Percentiles rank a stretch among this genome's conserved stretches.
These are phyloP conservation scores for Ashinkailepas kermadecensis DNA, from an alignment of 2,888 invertebrate species.

Conservation along the genomic window DNA sequence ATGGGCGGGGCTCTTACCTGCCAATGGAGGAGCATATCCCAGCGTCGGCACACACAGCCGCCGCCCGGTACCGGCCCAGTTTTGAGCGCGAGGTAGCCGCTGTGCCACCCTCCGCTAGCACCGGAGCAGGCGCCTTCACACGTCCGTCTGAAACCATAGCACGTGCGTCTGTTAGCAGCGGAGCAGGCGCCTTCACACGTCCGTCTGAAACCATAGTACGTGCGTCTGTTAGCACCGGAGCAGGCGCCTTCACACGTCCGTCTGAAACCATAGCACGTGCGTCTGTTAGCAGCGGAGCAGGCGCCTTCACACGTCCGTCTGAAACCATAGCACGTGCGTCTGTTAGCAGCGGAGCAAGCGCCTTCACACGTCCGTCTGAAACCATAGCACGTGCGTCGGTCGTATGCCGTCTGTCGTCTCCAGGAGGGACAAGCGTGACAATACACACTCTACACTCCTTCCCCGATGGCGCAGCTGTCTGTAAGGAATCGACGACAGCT, in stretches of 20 bases:
- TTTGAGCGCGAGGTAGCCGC: neutral
- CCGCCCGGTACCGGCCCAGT: slow-evolving; percentile 1
- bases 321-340: neutral
- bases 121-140: neutral
- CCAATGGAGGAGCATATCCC: slow-evolving; percentile 9
- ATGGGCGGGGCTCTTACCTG: neutral
- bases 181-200: too few relatives aligned
- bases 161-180: too few relatives aligned
- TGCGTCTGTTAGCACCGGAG: neutral
- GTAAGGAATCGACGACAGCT: too few relatives aligned
- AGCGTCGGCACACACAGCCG: neutral
- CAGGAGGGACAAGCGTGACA: too few relatives aligned
- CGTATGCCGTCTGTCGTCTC: too few relatives aligned
- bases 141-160: neutral
- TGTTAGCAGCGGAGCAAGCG: neutral
- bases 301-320: neutral
- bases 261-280: neutral
- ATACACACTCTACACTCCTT: too few relatives aligned
- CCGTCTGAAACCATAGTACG: too few relatives aligned
- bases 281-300: neutral
- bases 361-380: neutral
- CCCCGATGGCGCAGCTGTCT: too few relatives aligned
- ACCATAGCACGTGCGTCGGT: neutral
- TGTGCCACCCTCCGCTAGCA: neutral
- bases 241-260: neutral